Conservation (phyloP, 2,888 invertebrate genomes). For the Microctonus hyperodae region DNA sequence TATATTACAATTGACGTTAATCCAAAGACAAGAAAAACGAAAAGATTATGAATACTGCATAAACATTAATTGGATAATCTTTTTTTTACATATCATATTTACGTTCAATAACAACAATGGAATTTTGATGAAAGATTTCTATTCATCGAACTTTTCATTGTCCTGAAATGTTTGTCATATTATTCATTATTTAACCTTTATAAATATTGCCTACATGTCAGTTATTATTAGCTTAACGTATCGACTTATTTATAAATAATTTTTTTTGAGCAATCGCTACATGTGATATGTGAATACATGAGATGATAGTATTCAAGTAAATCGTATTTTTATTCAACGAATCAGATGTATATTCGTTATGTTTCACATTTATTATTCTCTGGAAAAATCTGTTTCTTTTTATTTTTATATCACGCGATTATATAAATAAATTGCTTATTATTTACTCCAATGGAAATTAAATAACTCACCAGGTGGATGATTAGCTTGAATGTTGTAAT, state of each 20-base stretch:
- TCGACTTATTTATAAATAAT: too few relatives aligned
- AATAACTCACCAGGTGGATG: conserved; percentile 79
- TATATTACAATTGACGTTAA: not conserved
- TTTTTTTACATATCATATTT: too few relatives aligned
- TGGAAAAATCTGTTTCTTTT: not conserved
- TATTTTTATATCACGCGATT: not conserved
- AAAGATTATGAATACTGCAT: not conserved
- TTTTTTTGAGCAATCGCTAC: too few relatives aligned
- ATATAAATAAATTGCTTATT: not conserved
- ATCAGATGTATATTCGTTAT: not conserved
- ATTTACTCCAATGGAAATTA: too few relatives aligned
- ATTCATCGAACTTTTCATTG: not conserved
- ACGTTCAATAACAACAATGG: not conserved
- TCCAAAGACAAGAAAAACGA: not conserved
- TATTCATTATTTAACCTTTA: not conserved
- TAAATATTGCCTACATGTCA: too few relatives aligned
- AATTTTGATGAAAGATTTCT: not conserved
- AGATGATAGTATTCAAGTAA: too few relatives aligned
- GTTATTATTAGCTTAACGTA: too few relatives aligned
- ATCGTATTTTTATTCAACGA: too few relatives aligned
- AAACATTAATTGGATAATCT: not conserved
- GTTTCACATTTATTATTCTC: not conserved
- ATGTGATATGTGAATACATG: not conserved
- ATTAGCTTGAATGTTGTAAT: conserved; percentile 84
- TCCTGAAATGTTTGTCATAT: not conserved